Base-by-base conservation (phyloP, 2,797 vertebrate genomes). In the Aeoliscus strigatus region DNA sequence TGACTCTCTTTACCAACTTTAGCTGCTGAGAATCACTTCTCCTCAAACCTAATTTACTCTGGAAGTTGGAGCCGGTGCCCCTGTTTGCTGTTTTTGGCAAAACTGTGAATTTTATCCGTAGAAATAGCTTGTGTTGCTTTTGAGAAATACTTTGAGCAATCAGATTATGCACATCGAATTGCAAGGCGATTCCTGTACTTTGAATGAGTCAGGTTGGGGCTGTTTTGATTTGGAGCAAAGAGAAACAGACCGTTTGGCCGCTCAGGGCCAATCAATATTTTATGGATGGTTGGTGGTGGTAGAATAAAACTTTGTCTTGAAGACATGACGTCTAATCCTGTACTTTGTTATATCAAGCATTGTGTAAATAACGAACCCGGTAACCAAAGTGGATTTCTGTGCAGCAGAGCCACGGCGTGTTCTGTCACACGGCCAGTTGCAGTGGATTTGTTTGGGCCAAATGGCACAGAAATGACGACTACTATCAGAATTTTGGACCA, bases 1-100 rank as follows among this genome's bases (percentile, higher is more conserved):
- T 9, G 32, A 30, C 36, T 57, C 31, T 31, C 27, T 3, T 16
- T 30, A 26, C 31, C 31, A n/a, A n/a, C 48, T 32, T 35, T 59
- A 61, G 48, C 13, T 57, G 30, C 15, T 27, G 27, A 17, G 59
- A 61, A 60, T 58, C 73, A 73, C 16, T 51, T 58, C 35, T 73
- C 41, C 37, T 73, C 54, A 64, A 66, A 66, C 51, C 29, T 55
- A 59, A 72, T 81, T 70, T 72, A 57, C 43, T 66, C 38, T 58
- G 58, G 70, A 68, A 49, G 46, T 51, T 62, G 55, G 40, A 69
- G 53, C 59, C 54, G 63, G 66, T 64, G 52, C 54, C 62, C 41
- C 14, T 23, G 36, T 70, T 75, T 79, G 71, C 53, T 78, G 24
- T 62, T 69, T 72, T 76, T 83, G 79, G 77, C 77, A 15, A 6